phyloP scores from a whole-genome alignment of 2,797 vertebrate genomes.

The Ceyx erithaca region DNA sequence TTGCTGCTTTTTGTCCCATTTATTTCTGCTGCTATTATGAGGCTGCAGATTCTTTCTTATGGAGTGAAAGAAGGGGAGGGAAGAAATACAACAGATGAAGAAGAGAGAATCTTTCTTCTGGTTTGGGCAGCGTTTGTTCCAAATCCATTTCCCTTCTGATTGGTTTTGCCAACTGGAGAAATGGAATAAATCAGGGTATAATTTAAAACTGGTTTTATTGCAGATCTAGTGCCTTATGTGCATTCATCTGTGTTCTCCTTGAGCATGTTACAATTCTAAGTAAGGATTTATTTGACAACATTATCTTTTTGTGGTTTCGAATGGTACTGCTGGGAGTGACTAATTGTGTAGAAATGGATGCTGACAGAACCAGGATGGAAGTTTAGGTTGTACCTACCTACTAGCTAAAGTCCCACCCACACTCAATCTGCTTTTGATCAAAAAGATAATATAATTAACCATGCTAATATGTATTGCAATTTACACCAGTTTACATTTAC shows the following conservation, averaged over 20 bases:
- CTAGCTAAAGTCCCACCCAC: background rate
- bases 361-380: conserved; percentile 11
- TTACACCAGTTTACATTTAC: background rate
- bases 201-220: background rate
- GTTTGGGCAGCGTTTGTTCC: background rate
- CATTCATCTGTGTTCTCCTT: background rate
- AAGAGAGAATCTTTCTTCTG: background rate
- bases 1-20: background rate
- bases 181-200: background rate
- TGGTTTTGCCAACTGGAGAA: conserved; percentile 14
- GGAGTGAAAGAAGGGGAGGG: background rate
- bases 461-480: background rate
- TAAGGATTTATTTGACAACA: conserved; percentile 16
- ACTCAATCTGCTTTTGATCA: background rate
- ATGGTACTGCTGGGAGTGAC: background rate
- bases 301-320: conserved; percentile 12
- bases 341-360: background rate
- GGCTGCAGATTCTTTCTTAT: background rate
- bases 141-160: background rate
- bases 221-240: background rate
- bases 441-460: background rate
- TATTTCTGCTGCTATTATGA: background rate
- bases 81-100: background rate
- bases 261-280: background rate
- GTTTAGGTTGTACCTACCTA: conserved; percentile 3